These are phyloP conservation scores for Hippoglossus hippoglossus DNA, from an alignment of 2,797 vertebrate species.

Conservation along the genomic window DNA sequence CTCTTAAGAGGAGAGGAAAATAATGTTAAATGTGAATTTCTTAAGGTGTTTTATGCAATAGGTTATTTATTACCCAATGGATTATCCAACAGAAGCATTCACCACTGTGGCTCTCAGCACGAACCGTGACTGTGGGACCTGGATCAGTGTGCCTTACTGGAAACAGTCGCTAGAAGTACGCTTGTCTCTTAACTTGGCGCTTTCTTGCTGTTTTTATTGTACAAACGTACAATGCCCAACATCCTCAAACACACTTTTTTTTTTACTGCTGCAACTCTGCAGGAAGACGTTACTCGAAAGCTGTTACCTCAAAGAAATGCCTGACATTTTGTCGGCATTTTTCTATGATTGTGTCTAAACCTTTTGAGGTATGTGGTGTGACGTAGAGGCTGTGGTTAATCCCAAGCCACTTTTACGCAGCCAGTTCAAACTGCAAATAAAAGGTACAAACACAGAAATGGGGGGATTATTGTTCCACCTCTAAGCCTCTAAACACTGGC, in stretches of 20 bases:
- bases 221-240: not conserved
- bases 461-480: too few species aligned
- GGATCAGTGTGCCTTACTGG: conserved; percentile 73
- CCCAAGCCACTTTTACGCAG: not conserved
- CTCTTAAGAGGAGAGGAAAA: conserved; percentile 4
- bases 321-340: not conserved
- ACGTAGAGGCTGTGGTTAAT: conserved; percentile 11
- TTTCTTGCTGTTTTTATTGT: conserved; percentile 25
- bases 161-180: conserved; percentile 32
- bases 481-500: too few species aligned
- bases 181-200: conserved; percentile 23
- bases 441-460: not conserved
- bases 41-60: conserved; percentile 33
- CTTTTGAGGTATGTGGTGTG: conserved; percentile 1
- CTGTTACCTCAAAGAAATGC: conserved; percentile 40
- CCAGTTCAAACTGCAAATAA: not conserved
- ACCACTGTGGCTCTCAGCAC: conserved; percentile 73
- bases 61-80: conserved; percentile 30
- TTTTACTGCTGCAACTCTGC: conserved; percentile 9
- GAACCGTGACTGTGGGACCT: conserved; percentile 53
- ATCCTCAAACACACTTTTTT: conserved; percentile 8
- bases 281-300: conserved; percentile 30
- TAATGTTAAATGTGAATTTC: conserved; percentile 1
- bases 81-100: conserved; percentile 63
- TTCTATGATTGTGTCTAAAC: not conserved